These are phyloP conservation scores for Steatocranus sp. DNA, from an alignment of 2,797 vertebrate genomes.

Conservation along the genomic window DNA sequence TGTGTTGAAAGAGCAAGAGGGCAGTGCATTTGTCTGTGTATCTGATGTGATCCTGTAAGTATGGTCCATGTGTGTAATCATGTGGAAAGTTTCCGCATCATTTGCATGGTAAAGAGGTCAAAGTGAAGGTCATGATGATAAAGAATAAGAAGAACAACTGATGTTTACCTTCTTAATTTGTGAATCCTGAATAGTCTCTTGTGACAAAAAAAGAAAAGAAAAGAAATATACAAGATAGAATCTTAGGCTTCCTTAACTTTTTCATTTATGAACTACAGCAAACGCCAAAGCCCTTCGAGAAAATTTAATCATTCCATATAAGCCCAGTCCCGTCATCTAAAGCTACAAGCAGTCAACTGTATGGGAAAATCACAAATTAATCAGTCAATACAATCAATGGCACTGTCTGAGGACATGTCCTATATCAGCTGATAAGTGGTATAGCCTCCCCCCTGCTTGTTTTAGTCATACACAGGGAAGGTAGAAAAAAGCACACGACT, in stretches of 20 bases:
- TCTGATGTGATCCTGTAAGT: slow-evolving; percentile 31
- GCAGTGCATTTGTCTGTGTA: slow-evolving; percentile 40
- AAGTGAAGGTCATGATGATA: background rate
- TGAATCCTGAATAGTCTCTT: background rate
- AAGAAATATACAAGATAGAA: background rate
- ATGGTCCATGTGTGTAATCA: slow-evolving; percentile 18
- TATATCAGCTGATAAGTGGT: slow-evolving; percentile 76
- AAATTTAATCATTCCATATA: slow-evolving; percentile 69
- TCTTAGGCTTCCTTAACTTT: background rate
- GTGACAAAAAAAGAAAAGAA: background rate
- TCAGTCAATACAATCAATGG: slow-evolving; percentile 77
- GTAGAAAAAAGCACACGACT: background rate
- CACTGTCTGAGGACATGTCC: slow-evolving; percentile 73
- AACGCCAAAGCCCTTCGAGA: background rate
- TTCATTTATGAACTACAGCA: background rate
- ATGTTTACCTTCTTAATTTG: background rate
- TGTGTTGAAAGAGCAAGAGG: slow-evolving; percentile 34
- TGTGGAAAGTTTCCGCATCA: background rate
- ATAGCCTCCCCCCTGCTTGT: slow-evolving; percentile 68
- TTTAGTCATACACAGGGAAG: slow-evolving; percentile 34
- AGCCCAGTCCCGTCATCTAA: slow-evolving; percentile 71
- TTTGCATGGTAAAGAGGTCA: slow-evolving; percentile 19
- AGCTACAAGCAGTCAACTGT: slow-evolving; percentile 55
- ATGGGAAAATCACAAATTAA: slow-evolving; percentile 49
- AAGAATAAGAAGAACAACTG: background rate